Evolutionary conservation across 1,140 invertebrate genomes (phyloP), one percentile per base, ranked within the genome.

Genomic region (Diorhabda elongata): DNA sequence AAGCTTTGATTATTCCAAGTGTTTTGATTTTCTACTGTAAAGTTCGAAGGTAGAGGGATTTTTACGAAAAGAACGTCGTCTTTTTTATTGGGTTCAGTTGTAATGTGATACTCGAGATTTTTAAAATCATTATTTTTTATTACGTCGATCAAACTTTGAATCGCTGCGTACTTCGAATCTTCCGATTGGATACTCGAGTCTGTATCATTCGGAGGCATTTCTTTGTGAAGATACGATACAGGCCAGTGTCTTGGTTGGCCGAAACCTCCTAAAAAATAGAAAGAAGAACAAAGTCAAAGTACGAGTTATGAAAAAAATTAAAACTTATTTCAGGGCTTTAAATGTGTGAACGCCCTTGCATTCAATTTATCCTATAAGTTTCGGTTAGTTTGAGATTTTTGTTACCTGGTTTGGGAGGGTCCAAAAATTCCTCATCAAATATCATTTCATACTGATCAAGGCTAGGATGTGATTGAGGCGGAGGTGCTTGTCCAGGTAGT

Each of bases 221-320:
- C 83, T 71, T 84, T 83, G 70, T 90, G 89, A 3, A 90, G 78
- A 77, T 90, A 90, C 3, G 85, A 86, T 8, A 90, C 83, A 0
- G 89, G 89, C 88, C 89, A 90, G 68, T 88, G 84, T 58, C 86
- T 79, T 3, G 85, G 82, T 67, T 75, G 74, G 68, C 83, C 83
- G 52, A 85, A 76, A 42, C 83, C 83, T 4, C 84, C 83, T 3
- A 4, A 52, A 52, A 52, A 8, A 52, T 52, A 26, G 26, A 26
- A 26, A 26, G 26, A 26, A 26, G 1, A 26, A 26, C 26, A 26
- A 26, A 26, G 26, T 26, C 26, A 26, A 26, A 26, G 26, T 26
- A 26, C 26, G 26, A 26, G 26, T 26, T 26, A 26, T 26, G 26
- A 26, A 26, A 26, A 26, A 26, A 26, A 26, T 26, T 26, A 26